Base-by-base conservation (phyloP, 2,797 vertebrate genomes). In the Labroides dimidiatus region DNA sequence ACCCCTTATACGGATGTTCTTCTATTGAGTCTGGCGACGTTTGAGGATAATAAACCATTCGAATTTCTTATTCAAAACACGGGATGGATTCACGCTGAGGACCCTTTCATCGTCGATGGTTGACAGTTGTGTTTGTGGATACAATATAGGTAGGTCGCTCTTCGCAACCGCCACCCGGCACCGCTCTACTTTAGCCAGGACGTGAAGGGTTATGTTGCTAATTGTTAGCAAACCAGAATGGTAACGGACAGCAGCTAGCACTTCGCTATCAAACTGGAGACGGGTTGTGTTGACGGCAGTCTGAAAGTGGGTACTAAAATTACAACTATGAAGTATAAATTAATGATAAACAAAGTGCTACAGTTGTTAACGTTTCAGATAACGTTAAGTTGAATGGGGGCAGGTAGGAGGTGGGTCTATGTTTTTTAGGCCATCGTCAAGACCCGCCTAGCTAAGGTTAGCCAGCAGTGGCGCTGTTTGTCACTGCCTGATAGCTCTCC, bases 91-190 rank as follows among this genome's bases (percentile, higher is more conserved):
- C 33, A 61, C 39, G 42, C 48, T 9, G 49, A 51, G 24, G 62
- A 72, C 36, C 0, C 51, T 68, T 77, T 81, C n/a, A 39, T 45
- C 72, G 52, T 33, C 53, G 47, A 19, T 21, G 74, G 48, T 58
- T 51, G 54, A 75, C 56, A 20, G 41, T 76, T 64, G 70, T 84
- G 66, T 75, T n/a, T 78, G 74, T 56, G 82, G 72, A 77, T 49
- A 56, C 69, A 60, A 71, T 72, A 69, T 27, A 88, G 90, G 88
- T 92, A 89, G 64, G 88, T 88, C 48, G 60, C 58, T 53, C 9
- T 83, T 49, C n/a, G n/a, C n/a, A n/a, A n/a, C n/a, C 15, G 47
- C 69, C 70, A 75, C 58, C 82, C 65, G 61, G 72, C 64, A 42
- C 54, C 10, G 44, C 50, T 78, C 27, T 61, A 10, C 41, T 42